Percentiles rank a stretch among this genome's conserved stretches.
Evolutionary conservation across 2,888 invertebrate genomes (phyloP).

Genomic region (Morpho helenor): DNA sequence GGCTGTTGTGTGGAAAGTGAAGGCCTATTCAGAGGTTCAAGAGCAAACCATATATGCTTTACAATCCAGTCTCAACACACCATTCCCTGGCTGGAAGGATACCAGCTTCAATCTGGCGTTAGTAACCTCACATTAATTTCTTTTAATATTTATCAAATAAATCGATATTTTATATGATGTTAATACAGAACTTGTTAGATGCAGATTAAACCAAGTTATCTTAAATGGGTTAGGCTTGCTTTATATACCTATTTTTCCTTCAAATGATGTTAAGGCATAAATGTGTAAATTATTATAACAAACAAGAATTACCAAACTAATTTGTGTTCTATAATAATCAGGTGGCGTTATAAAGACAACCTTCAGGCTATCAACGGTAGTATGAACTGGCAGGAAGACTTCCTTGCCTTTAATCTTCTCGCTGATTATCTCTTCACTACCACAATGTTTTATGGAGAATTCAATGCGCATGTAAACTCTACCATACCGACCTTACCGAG

Average conservation of each 20-base stretch:
- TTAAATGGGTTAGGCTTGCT: no score
- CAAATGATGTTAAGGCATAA: no score
- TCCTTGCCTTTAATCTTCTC: conserved; percentile 61
- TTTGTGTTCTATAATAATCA: conserved; percentile 24
- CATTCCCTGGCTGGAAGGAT: conserved; percentile 78
- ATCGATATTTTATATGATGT: no score
- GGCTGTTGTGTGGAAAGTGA: conserved; percentile 79
- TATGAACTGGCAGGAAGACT: conserved; percentile 75
- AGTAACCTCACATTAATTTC: conserved; percentile 32
- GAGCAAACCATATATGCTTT: conserved; percentile 72
- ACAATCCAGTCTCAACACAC: conserved; percentile 74
- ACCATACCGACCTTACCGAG: conserved; percentile 65
- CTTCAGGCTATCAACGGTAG: conserved; percentile 71
- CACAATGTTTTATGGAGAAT: conserved; percentile 69
- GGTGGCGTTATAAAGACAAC: conserved; percentile 76
- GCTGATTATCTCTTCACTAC: conserved; percentile 70
- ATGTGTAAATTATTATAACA: no score
- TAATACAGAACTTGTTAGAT: no score
- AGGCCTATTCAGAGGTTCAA: conserved; percentile 76
- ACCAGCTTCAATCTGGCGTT: conserved; percentile 76
- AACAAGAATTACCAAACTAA: no score
- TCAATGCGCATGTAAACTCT: conserved; percentile 66
- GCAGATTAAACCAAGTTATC: no score
- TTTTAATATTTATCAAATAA: no score
- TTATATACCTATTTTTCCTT: no score